phyloP scores from a whole-genome alignment of 2,888 invertebrate genomes.

The Tortricodes alternella region DNA sequence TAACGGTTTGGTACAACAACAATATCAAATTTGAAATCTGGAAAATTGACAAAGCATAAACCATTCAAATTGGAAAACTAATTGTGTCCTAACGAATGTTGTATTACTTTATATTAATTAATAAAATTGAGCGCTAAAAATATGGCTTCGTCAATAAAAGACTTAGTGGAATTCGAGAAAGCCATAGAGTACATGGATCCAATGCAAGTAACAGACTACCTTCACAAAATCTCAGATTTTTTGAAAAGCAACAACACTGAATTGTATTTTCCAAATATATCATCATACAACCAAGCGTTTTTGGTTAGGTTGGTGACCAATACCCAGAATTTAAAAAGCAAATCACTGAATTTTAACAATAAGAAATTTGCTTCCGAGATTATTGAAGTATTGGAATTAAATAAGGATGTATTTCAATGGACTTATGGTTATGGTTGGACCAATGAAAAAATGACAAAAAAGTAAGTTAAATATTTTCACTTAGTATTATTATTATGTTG shows the following conservation, averaged over 20 bases:
- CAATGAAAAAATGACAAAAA: constrained; percentile 29
- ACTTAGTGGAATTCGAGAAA: constrained; percentile 23
- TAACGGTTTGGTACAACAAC: too few relatives aligned
- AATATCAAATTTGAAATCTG: too few relatives aligned
- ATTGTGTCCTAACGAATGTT: too few relatives aligned
- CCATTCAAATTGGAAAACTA: too few relatives aligned
- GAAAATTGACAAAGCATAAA: too few relatives aligned
- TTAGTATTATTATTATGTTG: neutral
- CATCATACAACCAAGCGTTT: constrained; percentile 37
- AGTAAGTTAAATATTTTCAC: constrained; percentile 33
- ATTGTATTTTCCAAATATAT: constrained; percentile 37
- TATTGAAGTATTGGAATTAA: constrained; percentile 33
- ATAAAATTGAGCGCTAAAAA: neutral
- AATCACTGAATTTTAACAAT: constrained; percentile 29
- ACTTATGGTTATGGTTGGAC: constrained; percentile 34
- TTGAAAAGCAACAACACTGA: constrained; percentile 37
- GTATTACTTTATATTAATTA: constrained; percentile 9
- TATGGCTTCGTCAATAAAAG: constrained; percentile 6
- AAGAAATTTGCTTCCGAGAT: constrained; percentile 37
- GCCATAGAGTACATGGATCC: constrained; percentile 31
- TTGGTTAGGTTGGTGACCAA: constrained; percentile 40
- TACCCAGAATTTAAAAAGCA: constrained; percentile 33
- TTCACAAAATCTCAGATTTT: constrained; percentile 38
- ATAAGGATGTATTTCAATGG: constrained; percentile 35
- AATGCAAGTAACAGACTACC: constrained; percentile 34